These are phyloP conservation scores for Maniola jurtina DNA, from an alignment of 1,140 invertebrate genomes.

Conservation along the genomic window DNA sequence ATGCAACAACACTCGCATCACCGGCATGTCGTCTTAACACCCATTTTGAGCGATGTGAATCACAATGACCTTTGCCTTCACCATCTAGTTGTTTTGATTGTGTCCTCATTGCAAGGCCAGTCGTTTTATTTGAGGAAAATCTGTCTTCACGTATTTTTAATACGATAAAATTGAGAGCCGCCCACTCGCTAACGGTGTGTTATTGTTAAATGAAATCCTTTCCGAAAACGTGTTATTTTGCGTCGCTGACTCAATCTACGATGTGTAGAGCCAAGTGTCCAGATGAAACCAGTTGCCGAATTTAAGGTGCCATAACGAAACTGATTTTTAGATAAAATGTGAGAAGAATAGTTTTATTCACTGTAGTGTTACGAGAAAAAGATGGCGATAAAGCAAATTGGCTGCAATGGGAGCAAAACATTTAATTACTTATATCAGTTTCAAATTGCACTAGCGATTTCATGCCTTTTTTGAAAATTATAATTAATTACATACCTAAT, in stretches of 20 bases:
- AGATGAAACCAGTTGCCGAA: slow-evolving; percentile 37
- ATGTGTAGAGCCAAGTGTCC: slow-evolving; percentile 42
- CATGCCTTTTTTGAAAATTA: too few species aligned
- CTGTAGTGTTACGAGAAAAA: too few species aligned
- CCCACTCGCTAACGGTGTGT: slow-evolving; percentile 66
- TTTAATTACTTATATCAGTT: too few species aligned
- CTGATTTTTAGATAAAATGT: too few species aligned
- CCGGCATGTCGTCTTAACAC: slow-evolving; percentile 22
- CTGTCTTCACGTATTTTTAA: slow-evolving; percentile 26
- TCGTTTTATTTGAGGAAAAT: slow-evolving; percentile 4
- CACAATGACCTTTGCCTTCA: slow-evolving; percentile 47
- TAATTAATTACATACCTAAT: too few species aligned
- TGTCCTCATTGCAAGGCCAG: slow-evolving; percentile 8
- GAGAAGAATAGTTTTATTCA: too few species aligned
- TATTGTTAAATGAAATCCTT: slow-evolving; percentile 55
- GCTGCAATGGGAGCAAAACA: too few species aligned
- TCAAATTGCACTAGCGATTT: too few species aligned
- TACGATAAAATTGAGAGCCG: slow-evolving; percentile 12
- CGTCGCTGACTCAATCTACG: slow-evolving; percentile 3
- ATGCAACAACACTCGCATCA: slow-evolving; percentile 32
- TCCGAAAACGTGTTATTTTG: slow-evolving; percentile 60
- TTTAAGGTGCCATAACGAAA: slow-evolving; percentile 20
- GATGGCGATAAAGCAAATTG: too few species aligned
- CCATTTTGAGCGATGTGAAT: slow-evolving; percentile 31
- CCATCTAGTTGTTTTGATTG: slow-evolving; percentile 22